These are phyloP conservation scores for Acronicta alni DNA, from an alignment of 2,888 invertebrate species.

Conservation along the genomic window DNA sequence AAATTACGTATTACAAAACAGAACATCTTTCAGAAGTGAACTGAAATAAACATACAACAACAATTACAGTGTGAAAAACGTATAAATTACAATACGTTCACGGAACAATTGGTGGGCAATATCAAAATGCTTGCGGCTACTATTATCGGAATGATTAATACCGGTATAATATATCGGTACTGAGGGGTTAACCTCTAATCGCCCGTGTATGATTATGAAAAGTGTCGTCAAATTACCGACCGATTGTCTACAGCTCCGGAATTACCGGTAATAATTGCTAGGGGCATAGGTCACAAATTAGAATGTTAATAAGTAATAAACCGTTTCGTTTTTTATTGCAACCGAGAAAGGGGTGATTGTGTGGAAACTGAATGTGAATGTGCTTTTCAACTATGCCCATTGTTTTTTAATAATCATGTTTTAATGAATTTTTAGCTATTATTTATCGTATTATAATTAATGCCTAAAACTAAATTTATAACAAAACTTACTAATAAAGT, in stretches of 20 bases:
- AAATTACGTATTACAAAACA: background rate
- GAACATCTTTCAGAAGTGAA: background rate
- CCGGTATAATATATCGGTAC: background rate
- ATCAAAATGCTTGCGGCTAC: slow-evolving; percentile 51
- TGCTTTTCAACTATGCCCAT: background rate
- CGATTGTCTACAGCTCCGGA: slow-evolving; percentile 49
- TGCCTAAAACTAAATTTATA: too few species aligned
- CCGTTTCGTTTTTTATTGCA: slow-evolving; percentile 9
- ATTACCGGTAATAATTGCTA: slow-evolving; percentile 48
- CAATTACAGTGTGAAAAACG: slow-evolving; percentile 9
- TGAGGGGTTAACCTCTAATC: slow-evolving; percentile 60
- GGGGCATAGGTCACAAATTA: slow-evolving; percentile 40
- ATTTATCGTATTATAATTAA: too few species aligned
- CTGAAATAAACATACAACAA: background rate
- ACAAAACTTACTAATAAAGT: too few species aligned
- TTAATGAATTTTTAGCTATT: background rate
- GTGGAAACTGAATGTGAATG: slow-evolving; percentile 18
- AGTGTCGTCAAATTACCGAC: slow-evolving; percentile 64
- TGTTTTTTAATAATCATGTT: background rate
- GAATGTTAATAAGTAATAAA: slow-evolving; percentile 39
- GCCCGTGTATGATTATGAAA: slow-evolving; percentile 67
- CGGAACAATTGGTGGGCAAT: slow-evolving; percentile 38
- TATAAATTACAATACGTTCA: slow-evolving; percentile 23
- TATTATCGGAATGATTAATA: slow-evolving; percentile 52
- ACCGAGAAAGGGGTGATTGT: slow-evolving; percentile 10